phyloP scores from a whole-genome alignment of 2,797 vertebrate genomes.

The Mus spretus region DNA sequence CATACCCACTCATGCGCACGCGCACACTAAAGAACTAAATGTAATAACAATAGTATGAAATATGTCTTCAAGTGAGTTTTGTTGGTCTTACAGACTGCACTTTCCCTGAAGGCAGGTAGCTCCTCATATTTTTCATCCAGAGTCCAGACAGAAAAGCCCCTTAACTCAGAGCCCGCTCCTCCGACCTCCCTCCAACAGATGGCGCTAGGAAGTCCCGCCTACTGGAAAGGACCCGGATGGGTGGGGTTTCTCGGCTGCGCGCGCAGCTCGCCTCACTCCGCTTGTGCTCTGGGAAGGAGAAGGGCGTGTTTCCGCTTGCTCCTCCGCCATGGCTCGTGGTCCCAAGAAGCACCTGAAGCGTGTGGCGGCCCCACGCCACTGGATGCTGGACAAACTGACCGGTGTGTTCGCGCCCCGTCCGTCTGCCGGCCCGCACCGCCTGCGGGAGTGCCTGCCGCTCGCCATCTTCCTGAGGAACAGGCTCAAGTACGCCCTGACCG shows the following conservation, averaged over 20 bases:
- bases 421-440: background rate
- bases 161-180: background rate
- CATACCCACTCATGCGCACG: background rate
- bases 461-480: conserved; percentile 10
- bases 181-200: background rate
- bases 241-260: background rate
- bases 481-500: conserved; percentile 13
- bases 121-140: rapidly evolving
- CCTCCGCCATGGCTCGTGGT: conserved; percentile 10
- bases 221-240: background rate
- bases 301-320: background rate
- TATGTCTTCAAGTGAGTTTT: background rate
- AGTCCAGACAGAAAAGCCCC: background rate
- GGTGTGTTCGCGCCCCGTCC: conserved; percentile 39
- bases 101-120: background rate
- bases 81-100: background rate
- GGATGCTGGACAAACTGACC: conserved; percentile 56
- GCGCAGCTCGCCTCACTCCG: background rate
- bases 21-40: background rate
- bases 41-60: background rate
- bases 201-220: background rate
- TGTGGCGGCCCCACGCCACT: background rate
- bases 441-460: conserved; percentile 29
- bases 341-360: conserved; percentile 51
- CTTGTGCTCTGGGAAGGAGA: background rate